phyloP scores from a whole-genome alignment of 2,113 vertebrate species.

The Phalacrocorax aristotelis region DNA sequence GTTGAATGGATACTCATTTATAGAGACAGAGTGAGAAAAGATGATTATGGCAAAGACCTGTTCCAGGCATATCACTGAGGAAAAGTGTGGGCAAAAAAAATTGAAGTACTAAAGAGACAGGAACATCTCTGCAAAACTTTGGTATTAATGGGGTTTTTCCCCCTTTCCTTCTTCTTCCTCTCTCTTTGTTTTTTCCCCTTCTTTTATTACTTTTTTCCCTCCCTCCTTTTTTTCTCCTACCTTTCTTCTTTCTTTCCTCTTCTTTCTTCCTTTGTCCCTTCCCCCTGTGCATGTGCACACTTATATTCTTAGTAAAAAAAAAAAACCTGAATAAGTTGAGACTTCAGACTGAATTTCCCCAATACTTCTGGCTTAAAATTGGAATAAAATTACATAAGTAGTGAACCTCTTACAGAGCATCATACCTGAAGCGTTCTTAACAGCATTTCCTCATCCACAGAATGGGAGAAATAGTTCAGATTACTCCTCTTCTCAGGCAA shows the following conservation, averaged over 20 bases:
- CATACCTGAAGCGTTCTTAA: not conserved
- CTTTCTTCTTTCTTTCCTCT: not conserved
- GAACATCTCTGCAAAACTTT: not conserved
- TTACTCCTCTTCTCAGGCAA: not conserved
- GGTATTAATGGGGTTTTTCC: fast-evolving
- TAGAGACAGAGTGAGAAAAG: not conserved
- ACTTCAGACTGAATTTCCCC: not conserved
- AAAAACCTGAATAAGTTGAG: not conserved
- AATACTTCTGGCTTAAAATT: not conserved
- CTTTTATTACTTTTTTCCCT: not conserved
- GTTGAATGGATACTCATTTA: not conserved
- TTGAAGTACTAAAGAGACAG: not conserved
- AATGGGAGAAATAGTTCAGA: not conserved
- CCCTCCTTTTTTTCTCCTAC: not conserved
- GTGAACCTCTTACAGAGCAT: not conserved
- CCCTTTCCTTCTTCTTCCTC: fast-evolving
- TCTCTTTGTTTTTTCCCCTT: fast-evolving
- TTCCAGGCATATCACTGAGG: not conserved
- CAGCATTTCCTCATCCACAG: not conserved
- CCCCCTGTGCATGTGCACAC: fast-evolving
- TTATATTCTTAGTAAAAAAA: not conserved
- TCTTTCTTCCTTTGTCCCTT: not conserved
- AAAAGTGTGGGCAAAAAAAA: not conserved
- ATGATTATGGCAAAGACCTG: not conserved
- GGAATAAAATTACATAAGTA: not conserved